A percentile compares a stretch with the other conserved stretches of the same genome.
Conservation (phyloP, 2,888 invertebrate species). For the Melanotus villosus region DNA sequence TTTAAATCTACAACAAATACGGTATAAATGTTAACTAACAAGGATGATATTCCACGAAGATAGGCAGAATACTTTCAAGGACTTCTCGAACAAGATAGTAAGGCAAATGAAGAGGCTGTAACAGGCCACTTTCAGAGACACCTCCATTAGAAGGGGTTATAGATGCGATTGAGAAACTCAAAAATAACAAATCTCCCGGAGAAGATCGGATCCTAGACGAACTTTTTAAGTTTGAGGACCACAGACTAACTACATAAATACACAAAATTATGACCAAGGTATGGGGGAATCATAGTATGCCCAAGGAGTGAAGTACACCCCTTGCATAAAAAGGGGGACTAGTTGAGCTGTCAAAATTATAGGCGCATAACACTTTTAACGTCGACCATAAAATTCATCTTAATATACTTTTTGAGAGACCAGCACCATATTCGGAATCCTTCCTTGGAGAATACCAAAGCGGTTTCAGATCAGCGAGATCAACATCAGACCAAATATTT, state of each 20-base stretch:
- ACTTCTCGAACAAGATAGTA: background rate
- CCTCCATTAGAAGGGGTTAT: background rate
- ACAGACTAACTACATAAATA: background rate
- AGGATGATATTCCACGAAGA: background rate
- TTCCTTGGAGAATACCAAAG: background rate
- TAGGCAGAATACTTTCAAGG: background rate
- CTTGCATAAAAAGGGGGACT: conserved; percentile 1
- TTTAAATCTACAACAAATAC: background rate
- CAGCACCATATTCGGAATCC: background rate
- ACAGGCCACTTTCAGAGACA: background rate
- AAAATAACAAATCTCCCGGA: conserved; percentile 5
- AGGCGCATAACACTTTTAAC: background rate
- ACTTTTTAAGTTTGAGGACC: background rate
- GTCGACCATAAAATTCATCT: background rate
- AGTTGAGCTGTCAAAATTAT: background rate
- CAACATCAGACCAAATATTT: background rate
- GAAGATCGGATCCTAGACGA: background rate
- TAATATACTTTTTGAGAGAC: conserved; percentile 2
- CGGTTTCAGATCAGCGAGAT: background rate
- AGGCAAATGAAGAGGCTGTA: background rate
- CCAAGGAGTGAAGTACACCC: background rate
- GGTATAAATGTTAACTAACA: background rate
- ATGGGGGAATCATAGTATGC: conserved; percentile 1
- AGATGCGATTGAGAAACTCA: background rate
- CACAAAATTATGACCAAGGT: conserved; percentile 5